A percentile compares a stretch with the other conserved stretches of the same genome.
phyloP scores from a whole-genome alignment of 2,797 vertebrate species.

The Petrocephalus schoutedeni region DNA sequence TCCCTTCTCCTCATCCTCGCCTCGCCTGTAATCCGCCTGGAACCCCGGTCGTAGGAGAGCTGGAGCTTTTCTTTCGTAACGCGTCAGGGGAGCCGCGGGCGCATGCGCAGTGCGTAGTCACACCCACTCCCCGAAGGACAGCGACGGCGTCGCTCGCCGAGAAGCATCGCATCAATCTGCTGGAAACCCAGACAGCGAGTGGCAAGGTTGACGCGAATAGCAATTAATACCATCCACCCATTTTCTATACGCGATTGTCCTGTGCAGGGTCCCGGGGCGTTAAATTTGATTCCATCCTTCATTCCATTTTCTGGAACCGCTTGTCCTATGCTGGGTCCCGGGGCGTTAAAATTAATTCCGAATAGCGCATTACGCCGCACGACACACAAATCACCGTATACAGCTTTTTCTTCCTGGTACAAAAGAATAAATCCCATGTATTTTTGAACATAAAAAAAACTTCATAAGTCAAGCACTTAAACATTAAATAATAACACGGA shows the following conservation, averaged over 20 bases:
- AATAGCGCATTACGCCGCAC: background rate
- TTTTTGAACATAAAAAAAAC: background rate
- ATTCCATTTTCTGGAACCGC: too few relatives aligned
- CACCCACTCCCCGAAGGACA: constrained; percentile 26
- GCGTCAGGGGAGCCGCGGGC: constrained; percentile 57
- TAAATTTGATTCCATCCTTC: background rate
- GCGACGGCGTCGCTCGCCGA: background rate
- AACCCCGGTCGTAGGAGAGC: constrained; percentile 42
- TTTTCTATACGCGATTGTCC: background rate
- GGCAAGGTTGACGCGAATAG: background rate
- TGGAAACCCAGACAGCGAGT: background rate
- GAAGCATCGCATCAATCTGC: background rate
- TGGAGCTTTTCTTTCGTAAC: constrained; percentile 49
- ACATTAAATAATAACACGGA: background rate
- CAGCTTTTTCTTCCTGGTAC: background rate
- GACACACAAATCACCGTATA: background rate
- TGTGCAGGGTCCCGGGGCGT: background rate
- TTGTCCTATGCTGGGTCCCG: background rate
- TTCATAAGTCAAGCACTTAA: background rate
- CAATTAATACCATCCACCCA: background rate
- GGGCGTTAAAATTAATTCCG: background rate
- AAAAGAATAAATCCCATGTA: background rate
- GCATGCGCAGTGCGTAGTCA: constrained; percentile 56
- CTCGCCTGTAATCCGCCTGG: constrained; percentile 40
- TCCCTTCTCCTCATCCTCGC: constrained; percentile 27